phyloP scores from a whole-genome alignment of 1,140 invertebrate species.

The Bombus consobrinus region DNA sequence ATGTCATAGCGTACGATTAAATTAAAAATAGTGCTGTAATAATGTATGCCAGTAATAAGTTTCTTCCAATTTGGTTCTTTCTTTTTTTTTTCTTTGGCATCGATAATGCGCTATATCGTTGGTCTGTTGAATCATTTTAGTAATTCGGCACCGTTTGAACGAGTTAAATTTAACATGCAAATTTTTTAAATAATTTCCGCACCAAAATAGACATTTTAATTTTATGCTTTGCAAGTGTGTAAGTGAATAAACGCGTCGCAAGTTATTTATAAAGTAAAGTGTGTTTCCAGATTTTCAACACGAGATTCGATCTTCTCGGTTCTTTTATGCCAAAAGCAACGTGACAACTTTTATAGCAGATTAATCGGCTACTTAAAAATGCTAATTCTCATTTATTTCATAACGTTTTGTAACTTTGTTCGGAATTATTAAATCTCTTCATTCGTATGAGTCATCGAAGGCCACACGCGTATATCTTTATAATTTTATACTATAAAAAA shows the following conservation, averaged over 20 bases:
- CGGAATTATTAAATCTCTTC: neutral
- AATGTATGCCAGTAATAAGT: no score
- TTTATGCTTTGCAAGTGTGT: slow-evolving; percentile 12
- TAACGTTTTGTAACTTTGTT: neutral
- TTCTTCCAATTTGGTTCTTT: neutral
- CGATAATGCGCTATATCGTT: neutral
- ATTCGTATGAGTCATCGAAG: no score
- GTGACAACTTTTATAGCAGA: neutral
- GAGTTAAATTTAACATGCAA: neutral
- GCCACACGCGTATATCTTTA: no score
- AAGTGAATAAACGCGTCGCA: slow-evolving; percentile 20
- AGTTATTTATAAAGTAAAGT: slow-evolving; percentile 43
- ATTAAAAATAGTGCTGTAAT: no score
- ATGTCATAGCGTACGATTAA: no score
- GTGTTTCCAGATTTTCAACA: slow-evolving; percentile 20
- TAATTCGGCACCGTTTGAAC: neutral
- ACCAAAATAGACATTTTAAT: slow-evolving; percentile 17
- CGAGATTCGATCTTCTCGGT: neutral
- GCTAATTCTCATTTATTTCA: neutral
- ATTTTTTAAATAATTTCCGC: neutral
- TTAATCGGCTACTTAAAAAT: neutral
- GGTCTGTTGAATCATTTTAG: neutral
- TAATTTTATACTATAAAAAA: no score
- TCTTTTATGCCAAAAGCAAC: neutral
- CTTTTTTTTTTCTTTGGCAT: neutral